Conservation (phyloP, 2,113 vertebrate species). For the Nycticorax nycticorax region DNA sequence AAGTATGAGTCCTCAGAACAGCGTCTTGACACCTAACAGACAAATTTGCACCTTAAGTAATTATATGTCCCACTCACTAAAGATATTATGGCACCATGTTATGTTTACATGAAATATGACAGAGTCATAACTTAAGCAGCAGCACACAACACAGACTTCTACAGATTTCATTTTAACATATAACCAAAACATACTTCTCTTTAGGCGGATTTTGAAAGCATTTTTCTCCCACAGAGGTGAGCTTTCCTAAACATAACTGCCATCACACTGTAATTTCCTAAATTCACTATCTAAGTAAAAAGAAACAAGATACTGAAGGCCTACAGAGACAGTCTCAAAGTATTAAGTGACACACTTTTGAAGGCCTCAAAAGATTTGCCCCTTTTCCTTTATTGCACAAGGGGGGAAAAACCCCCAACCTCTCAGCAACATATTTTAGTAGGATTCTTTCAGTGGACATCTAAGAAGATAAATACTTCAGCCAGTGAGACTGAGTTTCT, state of each 20-base stretch:
- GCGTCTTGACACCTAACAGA: background rate
- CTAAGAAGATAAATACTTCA: background rate
- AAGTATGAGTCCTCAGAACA: background rate
- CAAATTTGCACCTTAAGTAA: background rate
- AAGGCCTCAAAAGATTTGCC: background rate
- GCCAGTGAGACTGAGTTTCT: background rate
- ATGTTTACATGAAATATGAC: background rate
- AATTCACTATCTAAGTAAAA: background rate
- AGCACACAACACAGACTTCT: background rate
- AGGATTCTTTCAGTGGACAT: background rate
- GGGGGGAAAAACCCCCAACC: accelerated
- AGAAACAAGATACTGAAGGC: background rate
- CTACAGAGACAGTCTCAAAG: background rate
- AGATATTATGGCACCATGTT: background rate
- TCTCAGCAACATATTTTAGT: background rate
- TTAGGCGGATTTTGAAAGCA: background rate
- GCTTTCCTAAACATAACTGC: background rate
- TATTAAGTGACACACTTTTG: background rate
- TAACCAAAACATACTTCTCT: background rate
- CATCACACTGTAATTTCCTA: background rate
- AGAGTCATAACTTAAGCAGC: background rate
- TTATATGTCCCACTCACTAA: background rate
- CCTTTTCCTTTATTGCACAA: background rate
- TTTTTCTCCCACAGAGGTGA: background rate
- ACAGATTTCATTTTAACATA: background rate